A percentile compares a stretch with the other conserved stretches of the same genome.
Evolutionary conservation across 2,797 vertebrate genomes (phyloP).

Genomic region (Hippoglossus hippoglossus): DNA sequence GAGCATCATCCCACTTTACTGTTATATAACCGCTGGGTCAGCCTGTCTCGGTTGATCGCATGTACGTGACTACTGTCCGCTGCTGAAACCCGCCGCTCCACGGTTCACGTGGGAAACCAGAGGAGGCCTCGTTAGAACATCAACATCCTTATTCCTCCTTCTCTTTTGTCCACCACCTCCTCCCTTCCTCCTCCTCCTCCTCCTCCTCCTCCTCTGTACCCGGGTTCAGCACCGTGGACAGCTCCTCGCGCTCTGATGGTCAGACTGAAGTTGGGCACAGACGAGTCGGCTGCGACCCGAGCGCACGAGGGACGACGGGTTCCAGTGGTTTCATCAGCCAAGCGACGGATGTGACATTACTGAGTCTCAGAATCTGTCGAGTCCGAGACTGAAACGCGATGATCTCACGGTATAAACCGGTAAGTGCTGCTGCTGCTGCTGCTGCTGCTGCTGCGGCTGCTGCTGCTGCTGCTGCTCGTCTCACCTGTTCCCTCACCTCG

Average conservation of each 20-base stretch:
- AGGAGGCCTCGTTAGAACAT: slow-evolving; percentile 40
- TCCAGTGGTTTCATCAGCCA: neutral
- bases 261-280: slow-evolving; percentile 25
- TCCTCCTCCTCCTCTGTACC: slow-evolving; percentile 33
- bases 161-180: neutral
- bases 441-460: no score
- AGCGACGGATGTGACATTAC: slow-evolving; percentile 50
- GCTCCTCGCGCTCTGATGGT: slow-evolving; percentile 58
- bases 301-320: slow-evolving; percentile 45
- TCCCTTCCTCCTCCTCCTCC: slow-evolving; percentile 2
- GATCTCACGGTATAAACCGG: slow-evolving; percentile 83
- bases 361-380: slow-evolving; percentile 25
- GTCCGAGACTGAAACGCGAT: slow-evolving; percentile 62
- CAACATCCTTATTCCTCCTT: slow-evolving; percentile 13
- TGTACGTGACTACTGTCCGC: slow-evolving; percentile 61
- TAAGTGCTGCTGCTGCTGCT: slow-evolving; percentile 55
- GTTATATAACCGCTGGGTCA: slow-evolving; percentile 63
- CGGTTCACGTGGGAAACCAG: slow-evolving; percentile 31
- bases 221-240: slow-evolving; percentile 85
- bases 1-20: slow-evolving; percentile 13
- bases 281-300: slow-evolving; percentile 25
- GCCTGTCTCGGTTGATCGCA: slow-evolving; percentile 12
- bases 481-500: no score
- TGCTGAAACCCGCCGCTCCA: neutral
- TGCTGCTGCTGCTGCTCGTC: no score